Evolutionary conservation across 2,113 vertebrate species (phyloP).

Genomic region (Brienomyrus longianalis): DNA sequence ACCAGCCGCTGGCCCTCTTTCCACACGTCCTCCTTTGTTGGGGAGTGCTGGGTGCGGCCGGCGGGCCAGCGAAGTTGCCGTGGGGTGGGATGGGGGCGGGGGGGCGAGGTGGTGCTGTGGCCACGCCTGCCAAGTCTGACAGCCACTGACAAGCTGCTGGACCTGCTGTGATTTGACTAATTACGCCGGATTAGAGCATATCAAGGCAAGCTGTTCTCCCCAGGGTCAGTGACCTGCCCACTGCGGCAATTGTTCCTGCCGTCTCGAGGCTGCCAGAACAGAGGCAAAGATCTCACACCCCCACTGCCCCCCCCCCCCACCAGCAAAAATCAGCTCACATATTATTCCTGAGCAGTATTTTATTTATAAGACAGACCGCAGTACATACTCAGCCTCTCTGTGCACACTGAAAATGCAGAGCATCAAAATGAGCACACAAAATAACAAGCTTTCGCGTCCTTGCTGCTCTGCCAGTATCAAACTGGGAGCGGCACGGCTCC

Average conservation of each 20-base stretch:
- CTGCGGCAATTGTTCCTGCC: conserved; percentile 33
- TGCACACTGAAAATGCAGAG: neutral
- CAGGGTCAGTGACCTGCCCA: conserved; percentile 87
- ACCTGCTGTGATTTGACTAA: conserved; percentile 93
- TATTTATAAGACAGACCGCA: neutral
- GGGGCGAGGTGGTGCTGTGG: conserved; percentile 74
- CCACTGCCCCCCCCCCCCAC: neutral
- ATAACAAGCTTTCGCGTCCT: neutral
- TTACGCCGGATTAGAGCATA: conserved; percentile 98
- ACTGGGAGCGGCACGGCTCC: neutral
- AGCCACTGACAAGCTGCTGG: conserved; percentile 88
- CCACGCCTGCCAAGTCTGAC: conserved; percentile 86
- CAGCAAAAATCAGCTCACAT: conserved; percentile 50
- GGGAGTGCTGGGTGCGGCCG: conserved; percentile 54
- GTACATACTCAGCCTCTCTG: neutral
- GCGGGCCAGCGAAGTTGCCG: conserved; percentile 39
- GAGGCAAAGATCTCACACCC: neutral
- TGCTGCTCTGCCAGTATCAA: neutral
- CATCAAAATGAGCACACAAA: neutral
- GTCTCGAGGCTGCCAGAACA: conserved; percentile 1
- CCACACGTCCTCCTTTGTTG: conserved; percentile 42
- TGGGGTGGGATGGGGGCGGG: conserved; percentile 65
- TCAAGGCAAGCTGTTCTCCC: conserved; percentile 99
- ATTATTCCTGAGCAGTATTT: conserved; percentile 71
- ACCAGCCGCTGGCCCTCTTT: neutral